Evolutionary conservation across 1,140 invertebrate species (phyloP).

Genomic region (Apis florea): DNA sequence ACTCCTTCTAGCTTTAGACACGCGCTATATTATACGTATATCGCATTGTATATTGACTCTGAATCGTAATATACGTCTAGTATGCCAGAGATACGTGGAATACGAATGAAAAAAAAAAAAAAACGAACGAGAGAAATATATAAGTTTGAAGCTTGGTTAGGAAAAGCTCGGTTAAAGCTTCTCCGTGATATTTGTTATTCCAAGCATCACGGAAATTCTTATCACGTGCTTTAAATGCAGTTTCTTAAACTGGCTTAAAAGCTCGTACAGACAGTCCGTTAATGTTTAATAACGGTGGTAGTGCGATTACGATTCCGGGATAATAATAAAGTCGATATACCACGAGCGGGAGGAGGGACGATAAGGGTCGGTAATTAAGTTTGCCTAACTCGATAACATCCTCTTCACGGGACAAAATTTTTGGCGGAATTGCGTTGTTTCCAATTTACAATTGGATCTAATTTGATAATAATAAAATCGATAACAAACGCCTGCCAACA

Average conservation of each 20-base stretch:
- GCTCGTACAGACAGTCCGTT: constrained; percentile 32
- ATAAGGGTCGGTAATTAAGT: constrained; percentile 16
- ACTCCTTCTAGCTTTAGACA: background rate
- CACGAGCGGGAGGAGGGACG: background rate
- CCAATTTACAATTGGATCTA: background rate
- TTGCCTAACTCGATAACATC: background rate
- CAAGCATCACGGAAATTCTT: constrained; percentile 4
- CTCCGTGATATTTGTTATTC: constrained; percentile 15
- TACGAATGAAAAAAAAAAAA: background rate
- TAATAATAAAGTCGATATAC: constrained; percentile 23
- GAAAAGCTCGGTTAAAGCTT: background rate
- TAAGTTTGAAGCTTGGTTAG: background rate
- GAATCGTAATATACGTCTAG: background rate
- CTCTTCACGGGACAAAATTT: background rate
- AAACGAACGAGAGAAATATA: background rate
- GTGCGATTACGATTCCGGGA: constrained; percentile 31
- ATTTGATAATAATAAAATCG: background rate
- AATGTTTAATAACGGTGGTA: constrained; percentile 41
- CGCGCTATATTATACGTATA: too few species aligned
- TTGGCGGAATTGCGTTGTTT: too few species aligned
- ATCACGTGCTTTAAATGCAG: constrained; percentile 37
- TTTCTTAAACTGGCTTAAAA: constrained; percentile 33
- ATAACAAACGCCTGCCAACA: background rate
- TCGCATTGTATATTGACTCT: background rate
- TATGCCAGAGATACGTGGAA: too few species aligned